A percentile compares a stretch with the other conserved stretches of the same genome.
Evolutionary conservation across 2,888 invertebrate genomes (phyloP).

Genomic region (Mimumesa dahlbomi): DNA sequence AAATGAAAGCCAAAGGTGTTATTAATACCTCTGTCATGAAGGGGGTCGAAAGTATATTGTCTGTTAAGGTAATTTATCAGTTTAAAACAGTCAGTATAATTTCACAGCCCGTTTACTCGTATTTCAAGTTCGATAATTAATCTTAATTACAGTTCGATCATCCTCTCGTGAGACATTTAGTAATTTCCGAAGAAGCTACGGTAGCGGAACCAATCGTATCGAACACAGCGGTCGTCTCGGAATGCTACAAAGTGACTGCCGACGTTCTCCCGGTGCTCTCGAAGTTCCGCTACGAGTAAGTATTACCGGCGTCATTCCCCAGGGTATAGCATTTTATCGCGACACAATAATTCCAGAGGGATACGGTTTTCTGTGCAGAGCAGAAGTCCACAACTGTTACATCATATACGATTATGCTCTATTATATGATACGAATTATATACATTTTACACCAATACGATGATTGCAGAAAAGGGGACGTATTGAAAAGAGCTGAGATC

Average conservation of each 20-base stretch:
- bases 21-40: slow-evolving; percentile 82
- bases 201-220: slow-evolving; percentile 66
- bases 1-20: slow-evolving; percentile 82
- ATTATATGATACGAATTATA: slow-evolving; percentile 51
- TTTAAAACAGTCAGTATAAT: too few relatives aligned
- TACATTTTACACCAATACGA: slow-evolving; percentile 57
- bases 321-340: slow-evolving; percentile 18
- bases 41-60: slow-evolving; percentile 90
- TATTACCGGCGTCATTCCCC: slow-evolving; percentile 13
- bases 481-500: slow-evolving; percentile 84
- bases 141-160: slow-evolving; percentile 82
- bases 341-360: slow-evolving; percentile 45
- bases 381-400: slow-evolving; percentile 51
- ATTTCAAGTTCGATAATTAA: too few relatives aligned
- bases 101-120: too few relatives aligned
- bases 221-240: slow-evolving; percentile 83
- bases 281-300: slow-evolving; percentile 82
- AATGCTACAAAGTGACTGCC: slow-evolving; percentile 87
- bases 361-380: slow-evolving; percentile 53
- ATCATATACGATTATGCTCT: slow-evolving; percentile 52
- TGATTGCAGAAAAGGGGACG: slow-evolving; percentile 83
- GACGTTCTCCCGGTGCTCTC: slow-evolving; percentile 85
- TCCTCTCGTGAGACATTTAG: slow-evolving; percentile 81
- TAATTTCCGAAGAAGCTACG: slow-evolving; percentile 76
- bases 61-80: slow-evolving; percentile 84